Conservation (phyloP, 2,888 invertebrate genomes). For the Acanthopleura granulata region DNA sequence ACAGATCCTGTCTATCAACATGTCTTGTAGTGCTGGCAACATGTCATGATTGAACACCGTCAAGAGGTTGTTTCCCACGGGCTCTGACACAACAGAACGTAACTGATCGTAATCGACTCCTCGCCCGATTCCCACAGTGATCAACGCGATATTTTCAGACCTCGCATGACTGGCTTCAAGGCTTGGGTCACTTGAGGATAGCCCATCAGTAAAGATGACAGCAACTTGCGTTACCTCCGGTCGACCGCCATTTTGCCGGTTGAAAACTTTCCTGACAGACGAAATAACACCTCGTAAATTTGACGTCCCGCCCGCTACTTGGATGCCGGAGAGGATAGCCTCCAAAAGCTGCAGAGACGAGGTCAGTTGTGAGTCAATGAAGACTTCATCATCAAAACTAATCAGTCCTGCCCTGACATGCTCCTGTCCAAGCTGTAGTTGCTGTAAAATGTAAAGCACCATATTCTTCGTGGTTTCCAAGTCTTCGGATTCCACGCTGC, state of each 20-base stretch:
- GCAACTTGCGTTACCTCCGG: not conserved
- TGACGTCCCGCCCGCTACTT: not conserved
- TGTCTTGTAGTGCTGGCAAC: not conserved
- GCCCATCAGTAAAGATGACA: not conserved
- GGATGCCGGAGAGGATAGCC: not conserved
- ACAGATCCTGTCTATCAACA: slow-evolving; percentile 6
- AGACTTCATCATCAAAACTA: not conserved
- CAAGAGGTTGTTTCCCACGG: not conserved
- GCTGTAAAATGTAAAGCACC: not conserved
- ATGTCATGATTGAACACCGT: not conserved
- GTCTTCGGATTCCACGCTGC: not conserved
- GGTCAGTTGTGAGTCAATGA: not conserved
- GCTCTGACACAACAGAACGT: not conserved
- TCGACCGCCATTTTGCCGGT: not conserved
- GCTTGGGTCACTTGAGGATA: not conserved
- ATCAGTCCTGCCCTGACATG: not conserved
- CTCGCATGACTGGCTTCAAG: not conserved
- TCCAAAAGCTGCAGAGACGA: not conserved
- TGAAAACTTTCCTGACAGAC: not conserved
- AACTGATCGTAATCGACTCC: not conserved
- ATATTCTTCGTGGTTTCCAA: not conserved
- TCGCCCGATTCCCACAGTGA: not conserved
- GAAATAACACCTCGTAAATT: not conserved
- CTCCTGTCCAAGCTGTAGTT: not conserved
- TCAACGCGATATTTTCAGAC: not conserved